Evolutionary conservation across 1,140 invertebrate species (phyloP).

Genomic region (Hyposmocoma kahamanoa): DNA sequence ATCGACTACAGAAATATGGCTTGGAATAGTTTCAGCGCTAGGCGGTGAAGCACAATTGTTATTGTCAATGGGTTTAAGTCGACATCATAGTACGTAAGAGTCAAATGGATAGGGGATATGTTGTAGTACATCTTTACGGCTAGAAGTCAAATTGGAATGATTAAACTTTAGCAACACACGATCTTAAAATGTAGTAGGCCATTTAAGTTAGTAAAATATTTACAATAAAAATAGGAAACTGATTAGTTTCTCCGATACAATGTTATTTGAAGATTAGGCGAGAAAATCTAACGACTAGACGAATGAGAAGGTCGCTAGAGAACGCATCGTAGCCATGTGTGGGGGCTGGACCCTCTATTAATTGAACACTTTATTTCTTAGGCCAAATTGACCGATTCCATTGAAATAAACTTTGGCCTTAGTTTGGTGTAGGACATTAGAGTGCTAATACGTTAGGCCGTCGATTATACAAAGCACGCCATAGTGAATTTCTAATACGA

Average conservation of each 20-base stretch:
- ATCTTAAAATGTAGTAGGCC: slow-evolving; percentile 57
- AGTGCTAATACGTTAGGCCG: too few relatives aligned
- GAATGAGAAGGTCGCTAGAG: slow-evolving; percentile 23
- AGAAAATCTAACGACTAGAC: slow-evolving; percentile 60
- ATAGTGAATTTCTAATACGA: too few relatives aligned
- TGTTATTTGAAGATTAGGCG: slow-evolving; percentile 61
- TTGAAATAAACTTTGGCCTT: neutral
- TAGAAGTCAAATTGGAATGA: slow-evolving; percentile 49
- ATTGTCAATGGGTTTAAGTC: too few relatives aligned
- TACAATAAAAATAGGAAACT: slow-evolving; percentile 61
- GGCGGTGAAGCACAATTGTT: too few relatives aligned
- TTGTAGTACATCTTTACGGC: slow-evolving; percentile 20
- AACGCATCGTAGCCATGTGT: neutral
- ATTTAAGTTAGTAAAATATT: slow-evolving; percentile 61
- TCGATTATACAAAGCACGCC: too few relatives aligned
- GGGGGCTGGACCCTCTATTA: neutral
- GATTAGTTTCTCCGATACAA: slow-evolving; percentile 51
- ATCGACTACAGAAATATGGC: too few relatives aligned
- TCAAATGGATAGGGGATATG: too few relatives aligned
- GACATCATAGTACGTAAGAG: too few relatives aligned
- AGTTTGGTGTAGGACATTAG: neutral
- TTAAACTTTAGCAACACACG: slow-evolving; percentile 56
- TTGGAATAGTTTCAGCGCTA: too few relatives aligned
- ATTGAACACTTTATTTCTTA: neutral
- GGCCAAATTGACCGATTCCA: too few relatives aligned